Evolutionary conservation across 2,113 vertebrate species (phyloP), one percentile per base, ranked within the genome.

Genomic region (Salvelinus alpinus): DNA sequence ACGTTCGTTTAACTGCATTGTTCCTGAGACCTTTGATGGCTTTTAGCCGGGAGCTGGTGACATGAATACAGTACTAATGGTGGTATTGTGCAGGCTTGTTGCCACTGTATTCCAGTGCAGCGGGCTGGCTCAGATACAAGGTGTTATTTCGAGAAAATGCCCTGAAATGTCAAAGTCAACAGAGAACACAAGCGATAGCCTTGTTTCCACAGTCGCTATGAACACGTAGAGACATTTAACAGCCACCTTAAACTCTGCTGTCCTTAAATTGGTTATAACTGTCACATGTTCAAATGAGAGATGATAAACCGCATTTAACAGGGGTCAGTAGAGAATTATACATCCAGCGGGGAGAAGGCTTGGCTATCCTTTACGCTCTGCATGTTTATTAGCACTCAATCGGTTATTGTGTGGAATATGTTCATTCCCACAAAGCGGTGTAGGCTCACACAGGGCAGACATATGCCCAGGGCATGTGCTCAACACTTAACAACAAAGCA

Each of bases 231-330:
- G 9, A 7, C n/a, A 22, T 54, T 54, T 54, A 18, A 16, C 51
- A 62, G n/a, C 59, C 13, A 22, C 1, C 20, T 62, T 62, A 22
- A 62, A 22, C 59, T 5, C 20, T 13, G n/a, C 59, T 22, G 59
- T 62, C n/a, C 59, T 22, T n/a, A 62, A 62, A 67, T 44, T 68
- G 64, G 14, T 31, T 51, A 22, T 70, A 80, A 64, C 48, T 47
- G 22, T 69, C 24, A 60, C 48, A 76, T 29, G 64, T 60, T 47
- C 18, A 67, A 62, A 31, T 3, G 20, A 38, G 72, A 47, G 38
- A 60, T 47, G 51, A 69, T 79, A 66, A 79, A 71, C 59, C 29
- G 29, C 29, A 20, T 20, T 70, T 71, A 75, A 71, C 59, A n/a
- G 60, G 12, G n/a, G 71, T 75, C 75, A 65, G 47, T 16, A 14